These are phyloP conservation scores for Falco rusticolus DNA, from an alignment of 2,797 vertebrate species.

Conservation along the genomic window DNA sequence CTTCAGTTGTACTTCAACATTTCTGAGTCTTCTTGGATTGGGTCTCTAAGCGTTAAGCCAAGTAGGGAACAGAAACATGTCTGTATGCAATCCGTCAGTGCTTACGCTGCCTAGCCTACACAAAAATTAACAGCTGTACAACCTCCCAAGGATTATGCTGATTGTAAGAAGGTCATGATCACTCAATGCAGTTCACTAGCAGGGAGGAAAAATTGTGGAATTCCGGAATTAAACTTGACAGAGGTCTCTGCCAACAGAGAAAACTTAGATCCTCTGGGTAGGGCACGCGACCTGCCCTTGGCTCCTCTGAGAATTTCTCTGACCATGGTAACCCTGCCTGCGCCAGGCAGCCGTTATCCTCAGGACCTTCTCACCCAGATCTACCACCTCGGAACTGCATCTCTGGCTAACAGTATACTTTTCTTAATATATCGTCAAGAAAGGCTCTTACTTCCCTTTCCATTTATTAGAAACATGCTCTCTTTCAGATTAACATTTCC, in stretches of 20 bases:
- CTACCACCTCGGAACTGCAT: neutral
- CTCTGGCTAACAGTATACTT: neutral
- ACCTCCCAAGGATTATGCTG: neutral
- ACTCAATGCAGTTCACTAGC: neutral
- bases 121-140: neutral
- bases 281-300: neutral
- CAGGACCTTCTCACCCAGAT: neutral
- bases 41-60: neutral
- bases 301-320: neutral
- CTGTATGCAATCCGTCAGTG: neutral
- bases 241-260: neutral
- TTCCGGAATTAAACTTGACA: neutral
- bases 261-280: neutral
- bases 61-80: neutral
- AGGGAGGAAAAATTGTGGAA: neutral
- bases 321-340: neutral
- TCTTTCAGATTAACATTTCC: neutral
- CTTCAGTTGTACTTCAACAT: neutral
- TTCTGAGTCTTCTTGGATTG: neutral
- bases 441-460: neutral
- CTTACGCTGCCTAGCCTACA: neutral
- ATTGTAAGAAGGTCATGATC: neutral
- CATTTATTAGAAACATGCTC: neutral
- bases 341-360: neutral
- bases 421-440: neutral